Evolutionary conservation across 2,888 invertebrate genomes (phyloP), one percentile per base, ranked within the genome.

Genomic region (Drosophila greeni): DNA sequence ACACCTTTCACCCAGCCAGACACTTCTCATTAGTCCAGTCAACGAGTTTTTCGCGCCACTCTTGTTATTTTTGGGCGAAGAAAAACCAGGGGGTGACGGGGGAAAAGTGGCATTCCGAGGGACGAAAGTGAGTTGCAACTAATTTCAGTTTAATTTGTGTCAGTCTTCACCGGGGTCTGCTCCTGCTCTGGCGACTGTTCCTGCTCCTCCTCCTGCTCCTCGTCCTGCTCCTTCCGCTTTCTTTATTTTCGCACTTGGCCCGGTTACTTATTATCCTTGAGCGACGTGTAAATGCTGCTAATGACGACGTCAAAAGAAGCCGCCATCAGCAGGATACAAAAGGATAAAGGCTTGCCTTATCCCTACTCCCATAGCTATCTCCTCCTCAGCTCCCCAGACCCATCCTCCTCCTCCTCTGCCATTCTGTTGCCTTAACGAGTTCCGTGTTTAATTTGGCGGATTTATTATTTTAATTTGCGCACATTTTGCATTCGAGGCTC

Each of bases 81-180:
- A 37, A 59, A 26, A 36, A n/a, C 42, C 9, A 24, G n/a, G n/a
- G 20, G 20, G 20, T 20, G 20, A 3, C 20, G 20, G 20, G 54
- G 24, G 9, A 8, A 12, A 12, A 16, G 23, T n/a, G 40, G 39
- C 26, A 45, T 45, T 45, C 43, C 43, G n/a, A 23, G 33, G 23
- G 20, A 36, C 24, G 68, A 45, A 70, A 71, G 74, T 77, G 78
- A 80, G 78, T 80, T 83, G 79, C 76, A 84, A 81, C 81, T 81
- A 81, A 81, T 81, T 81, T 81, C 82, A 75, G 80, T 79, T 84
- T 81, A 81, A 84, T 84, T 84, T 84, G 84, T 82, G 84, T 84
- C 81, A 79, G 79, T 75, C 75, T 51, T 20, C 36, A 36, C 55
- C 12, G 52, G 36, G 51, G 51, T 20, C 51, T 66, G 51, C 61